Base-by-base conservation (phyloP, 2,113 vertebrate species). In the Hoplias malabaricus region DNA sequence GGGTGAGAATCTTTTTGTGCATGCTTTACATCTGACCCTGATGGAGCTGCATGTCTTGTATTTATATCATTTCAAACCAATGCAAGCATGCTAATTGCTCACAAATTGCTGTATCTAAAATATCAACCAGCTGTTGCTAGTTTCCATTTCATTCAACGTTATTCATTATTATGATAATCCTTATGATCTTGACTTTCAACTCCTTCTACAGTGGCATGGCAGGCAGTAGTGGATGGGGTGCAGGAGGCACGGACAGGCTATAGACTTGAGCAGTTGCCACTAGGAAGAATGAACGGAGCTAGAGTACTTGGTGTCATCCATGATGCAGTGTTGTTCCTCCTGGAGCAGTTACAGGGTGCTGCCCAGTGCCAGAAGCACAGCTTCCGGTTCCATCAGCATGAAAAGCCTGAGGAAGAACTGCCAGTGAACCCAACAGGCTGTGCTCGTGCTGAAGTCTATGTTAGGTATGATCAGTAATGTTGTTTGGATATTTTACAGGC, bases 361-460 rank as follows among this genome's bases (percentile, higher is more conserved):
- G 87, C 90, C 34, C 88, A 84, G 86, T 96, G 95, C 87, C 92
- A 92, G 38, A 88, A 83, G n/a, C 94, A 96, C 75, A 92, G 91
- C 75, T 97, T 97, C 85, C 94, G 94, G 10, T 97, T 96, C 87
- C 95, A 96, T 84, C 91, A 93, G 80, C 95, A 95, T 21, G 94
- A 94, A 2, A 85, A 90, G 42, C 84, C 90, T 0, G 94, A 94
- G 84, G 94, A 95, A 25, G 94, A 95, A 62, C 91, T 94, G 0
- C 94, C 94, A 0, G 85, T 96, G n/a, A 97, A 96, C 72, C 93
- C 94, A 0, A 93, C 91, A 0, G 95, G 96, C 83, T 95, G 94
- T 1, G 95, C 94, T 43, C 93, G 96, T 0, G 88, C 93, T 0
- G 95, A 96, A 86, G 83, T 95, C 82, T 94, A 95, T 84, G 87